Base-by-base conservation (phyloP, 2,113 vertebrate species). In the Trachemys scripta region DNA sequence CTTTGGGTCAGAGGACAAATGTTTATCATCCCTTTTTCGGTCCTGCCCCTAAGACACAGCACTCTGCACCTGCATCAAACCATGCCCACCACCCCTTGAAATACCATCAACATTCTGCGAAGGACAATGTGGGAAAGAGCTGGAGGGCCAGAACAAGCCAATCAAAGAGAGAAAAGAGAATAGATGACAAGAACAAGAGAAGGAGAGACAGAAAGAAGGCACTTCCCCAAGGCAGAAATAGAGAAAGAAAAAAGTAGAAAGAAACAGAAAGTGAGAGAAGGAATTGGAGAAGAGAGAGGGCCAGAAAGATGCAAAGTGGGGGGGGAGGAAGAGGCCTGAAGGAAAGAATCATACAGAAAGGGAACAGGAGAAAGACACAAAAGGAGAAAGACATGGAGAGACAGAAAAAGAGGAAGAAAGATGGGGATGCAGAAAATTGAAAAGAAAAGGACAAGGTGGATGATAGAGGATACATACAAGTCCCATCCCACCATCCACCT, bases 91-190 rank as follows among this genome's bases (percentile, higher is more conserved):
- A 12, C n/a, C 65, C 90, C 83, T 90, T 12, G 83, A 95, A 94
- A 97, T 85, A 80, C 57, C 45, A 92, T 92, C 45, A 82, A 47
- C 92, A 91, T 97, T 92, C 65, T 93, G 93, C 87, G 90, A 85
- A 81, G 86, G 75, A 93, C 92, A 96, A 94, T 54, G 53, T 65
- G 80, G 82, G 92, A 83, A 87, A 84, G 94, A 85, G 78, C 96
- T 85, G 83, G 89, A 94, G 88, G 81, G 90, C 85, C 84, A 62
- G 56, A 92, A 79, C 57, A 49, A 92, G 22, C 38, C 72, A 92
- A 14, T 59, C 57, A 91, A 94, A 38, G 65, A 29, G 65, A 69
- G 65, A 69, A 35, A n/a, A 69, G 35, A 62, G 16, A 83, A n/a
- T 3, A 81, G 45, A 85, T 82, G 88, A 54, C 4, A 42, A 56